Base-by-base conservation (phyloP, 2,888 invertebrate species). In the Blomia tropicalis region DNA sequence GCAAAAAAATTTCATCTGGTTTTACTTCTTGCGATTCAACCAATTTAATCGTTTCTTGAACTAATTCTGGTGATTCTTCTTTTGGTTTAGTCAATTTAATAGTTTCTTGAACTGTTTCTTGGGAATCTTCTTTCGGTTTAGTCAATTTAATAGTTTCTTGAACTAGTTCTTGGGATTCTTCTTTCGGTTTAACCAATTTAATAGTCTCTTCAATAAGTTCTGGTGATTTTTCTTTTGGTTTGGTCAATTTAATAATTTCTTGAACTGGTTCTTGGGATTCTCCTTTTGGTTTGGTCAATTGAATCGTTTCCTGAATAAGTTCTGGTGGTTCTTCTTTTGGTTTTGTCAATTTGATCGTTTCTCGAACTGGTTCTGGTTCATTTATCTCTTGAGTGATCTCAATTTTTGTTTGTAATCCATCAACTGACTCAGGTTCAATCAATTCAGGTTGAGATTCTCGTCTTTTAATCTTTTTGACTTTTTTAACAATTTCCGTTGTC, bases 61-160 rank as follows among this genome's bases (percentile, higher is more conserved):
- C n/a, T 4, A 23, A 22, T 4, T n/a, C 32, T 19, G 1, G 19
- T 5, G 19, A 32, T 2, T 58, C 58, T 30, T 53, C 11, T 27
- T 65, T 58, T 29, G 44, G 44, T 1, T 31, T 17, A 47, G 59
- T 58, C 32, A 44, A 41, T 25, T 19, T 25, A 19, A 47, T 14
- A 25, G 5, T 62, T 30, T 62, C 59, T 2, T 32, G 19, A 3
- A 23, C 14, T 14, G 25, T 27, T 31, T 31, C 30, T 56, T 43
- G 43, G n/a, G n/a, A n/a, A 47, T 59, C 32, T 2, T 53, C 54
- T 36, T 59, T 53, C 31, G 32, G 62, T 30, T 54, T 62, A n/a
- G n/a, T 30, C 29, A 62, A 47, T 4, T 25, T 61, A 30, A 59
- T 41, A 4, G 43, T 31, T 2, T 36, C 60, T n/a, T 59, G 25